Evolutionary conservation across 2,113 vertebrate species (phyloP).

Genomic region (Hippocampus abdominalis): DNA sequence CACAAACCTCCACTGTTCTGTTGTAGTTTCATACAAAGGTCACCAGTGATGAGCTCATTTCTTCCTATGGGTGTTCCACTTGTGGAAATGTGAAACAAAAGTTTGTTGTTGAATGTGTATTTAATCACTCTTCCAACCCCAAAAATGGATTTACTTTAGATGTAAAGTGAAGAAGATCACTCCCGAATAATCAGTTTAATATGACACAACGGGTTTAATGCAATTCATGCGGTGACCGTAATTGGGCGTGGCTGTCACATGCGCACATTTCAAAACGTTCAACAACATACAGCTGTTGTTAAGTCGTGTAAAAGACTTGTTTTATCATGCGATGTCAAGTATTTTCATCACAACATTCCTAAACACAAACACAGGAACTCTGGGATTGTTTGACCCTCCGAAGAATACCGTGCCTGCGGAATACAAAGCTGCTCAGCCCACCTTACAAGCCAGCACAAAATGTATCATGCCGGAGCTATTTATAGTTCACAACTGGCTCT

Average conservation of each 20-base stretch:
- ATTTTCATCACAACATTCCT: constrained; percentile 61
- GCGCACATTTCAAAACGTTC: background rate
- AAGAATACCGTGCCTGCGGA: background rate
- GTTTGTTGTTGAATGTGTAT: constrained; percentile 25
- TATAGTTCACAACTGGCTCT: constrained; percentile 27
- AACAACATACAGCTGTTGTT: constrained; percentile 2
- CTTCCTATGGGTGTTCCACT: constrained; percentile 45
- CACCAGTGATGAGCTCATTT: constrained; percentile 15
- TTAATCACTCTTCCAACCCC: constrained; percentile 27
- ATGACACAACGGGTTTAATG: constrained; percentile 23
- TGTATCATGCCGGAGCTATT: constrained; percentile 20
- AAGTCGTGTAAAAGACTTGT: constrained; percentile 19
- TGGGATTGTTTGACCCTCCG: constrained; percentile 34
- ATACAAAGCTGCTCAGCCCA: background rate
- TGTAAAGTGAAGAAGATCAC: constrained; percentile 48
- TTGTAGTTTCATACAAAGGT: constrained; percentile 17
- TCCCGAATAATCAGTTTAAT: constrained; percentile 2
- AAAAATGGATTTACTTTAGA: constrained; percentile 22
- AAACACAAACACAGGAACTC: constrained; percentile 67
- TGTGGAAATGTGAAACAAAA: constrained; percentile 19
- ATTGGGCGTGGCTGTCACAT: constrained; percentile 1
- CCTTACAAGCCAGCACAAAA: constrained; percentile 14
- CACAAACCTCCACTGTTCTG: constrained; percentile 9
- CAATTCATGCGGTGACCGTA: background rate
- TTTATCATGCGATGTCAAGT: constrained; percentile 17